Percentiles rank a stretch among this genome's conserved stretches.
Evolutionary conservation across 2,797 vertebrate species (phyloP).

Genomic region (Octomys mimax): DNA sequence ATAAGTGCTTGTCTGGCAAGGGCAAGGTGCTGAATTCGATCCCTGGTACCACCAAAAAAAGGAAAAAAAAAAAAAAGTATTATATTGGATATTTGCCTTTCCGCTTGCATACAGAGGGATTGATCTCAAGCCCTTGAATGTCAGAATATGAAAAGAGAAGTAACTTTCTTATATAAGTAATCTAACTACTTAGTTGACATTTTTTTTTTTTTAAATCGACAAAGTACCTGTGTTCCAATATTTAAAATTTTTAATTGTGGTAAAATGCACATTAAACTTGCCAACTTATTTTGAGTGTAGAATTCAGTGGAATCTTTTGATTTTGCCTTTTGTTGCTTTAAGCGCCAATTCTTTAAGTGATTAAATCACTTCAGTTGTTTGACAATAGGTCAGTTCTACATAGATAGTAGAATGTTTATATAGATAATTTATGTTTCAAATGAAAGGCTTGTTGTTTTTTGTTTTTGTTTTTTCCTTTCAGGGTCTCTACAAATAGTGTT

Average conservation of each 20-base stretch:
- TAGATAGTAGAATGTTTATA: conserved; percentile 16
- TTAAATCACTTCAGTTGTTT: conserved; percentile 61
- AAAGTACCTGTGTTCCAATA: background rate
- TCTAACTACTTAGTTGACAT: background rate
- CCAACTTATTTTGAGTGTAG: background rate
- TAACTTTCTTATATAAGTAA: background rate
- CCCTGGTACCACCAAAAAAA: no score
- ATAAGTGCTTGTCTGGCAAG: no score
- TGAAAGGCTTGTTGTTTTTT: background rate
- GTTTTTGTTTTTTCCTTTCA: background rate
- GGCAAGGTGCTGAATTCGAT: no score
- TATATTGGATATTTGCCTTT: background rate
- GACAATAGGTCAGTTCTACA: conserved; percentile 53
- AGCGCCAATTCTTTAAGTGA: conserved; percentile 47
- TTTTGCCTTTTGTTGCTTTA: conserved; percentile 59
- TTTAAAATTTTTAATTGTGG: background rate
- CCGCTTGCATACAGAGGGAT: background rate
- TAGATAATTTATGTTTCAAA: conserved; percentile 27
- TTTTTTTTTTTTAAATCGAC: background rate
- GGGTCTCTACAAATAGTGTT: conserved; percentile 36
- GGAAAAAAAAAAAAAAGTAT: background rate
- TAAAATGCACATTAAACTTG: conserved; percentile 50
- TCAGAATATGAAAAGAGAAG: background rate
- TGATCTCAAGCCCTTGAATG: background rate
- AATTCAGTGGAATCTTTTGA: background rate